Evolutionary conservation across 1,140 invertebrate genomes (phyloP).

Genomic region (Drosophila santomea): DNA sequence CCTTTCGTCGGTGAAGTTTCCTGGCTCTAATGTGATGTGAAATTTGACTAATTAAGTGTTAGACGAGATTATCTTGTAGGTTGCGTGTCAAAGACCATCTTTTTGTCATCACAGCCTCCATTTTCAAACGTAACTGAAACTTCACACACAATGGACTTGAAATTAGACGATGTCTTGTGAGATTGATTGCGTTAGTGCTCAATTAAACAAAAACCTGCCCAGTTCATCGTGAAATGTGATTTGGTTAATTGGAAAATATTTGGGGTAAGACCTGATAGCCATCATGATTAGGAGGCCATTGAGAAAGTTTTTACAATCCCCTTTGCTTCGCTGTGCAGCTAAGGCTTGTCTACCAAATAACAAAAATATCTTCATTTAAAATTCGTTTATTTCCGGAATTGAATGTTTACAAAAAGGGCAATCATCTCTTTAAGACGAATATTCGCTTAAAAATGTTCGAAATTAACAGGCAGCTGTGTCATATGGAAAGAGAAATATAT

Average conservation of each 20-base stretch:
- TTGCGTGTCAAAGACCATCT: slow-evolving; percentile 12
- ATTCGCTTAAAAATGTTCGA: slow-evolving; percentile 33
- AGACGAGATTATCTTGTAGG: slow-evolving; percentile 31
- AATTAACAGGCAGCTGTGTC: slow-evolving; percentile 14
- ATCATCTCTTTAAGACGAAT: neutral
- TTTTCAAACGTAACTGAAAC: neutral
- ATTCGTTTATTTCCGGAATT: too few species aligned
- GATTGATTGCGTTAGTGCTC: slow-evolving; percentile 27
- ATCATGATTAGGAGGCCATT: neutral
- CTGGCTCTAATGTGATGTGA: neutral
- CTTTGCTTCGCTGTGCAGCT: neutral
- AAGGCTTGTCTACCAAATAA: too few species aligned
- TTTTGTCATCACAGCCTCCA: neutral
- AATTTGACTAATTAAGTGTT: slow-evolving; percentile 58
- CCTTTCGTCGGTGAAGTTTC: neutral
- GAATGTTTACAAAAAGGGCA: neutral
- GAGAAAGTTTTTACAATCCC: neutral
- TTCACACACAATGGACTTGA: slow-evolving; percentile 15
- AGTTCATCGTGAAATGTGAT: slow-evolving; percentile 6
- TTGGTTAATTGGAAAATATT: neutral
- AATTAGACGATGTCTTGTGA: neutral
- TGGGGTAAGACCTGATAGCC: neutral
- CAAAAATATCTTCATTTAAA: too few species aligned
- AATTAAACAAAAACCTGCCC: slow-evolving; percentile 20
- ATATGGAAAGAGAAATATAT: slow-evolving; percentile 27